A percentile compares a stretch with the other conserved stretches of the same genome.
Evolutionary conservation across 2,888 invertebrate genomes (phyloP).

Genomic region (Barypeithes pellucidus): DNA sequence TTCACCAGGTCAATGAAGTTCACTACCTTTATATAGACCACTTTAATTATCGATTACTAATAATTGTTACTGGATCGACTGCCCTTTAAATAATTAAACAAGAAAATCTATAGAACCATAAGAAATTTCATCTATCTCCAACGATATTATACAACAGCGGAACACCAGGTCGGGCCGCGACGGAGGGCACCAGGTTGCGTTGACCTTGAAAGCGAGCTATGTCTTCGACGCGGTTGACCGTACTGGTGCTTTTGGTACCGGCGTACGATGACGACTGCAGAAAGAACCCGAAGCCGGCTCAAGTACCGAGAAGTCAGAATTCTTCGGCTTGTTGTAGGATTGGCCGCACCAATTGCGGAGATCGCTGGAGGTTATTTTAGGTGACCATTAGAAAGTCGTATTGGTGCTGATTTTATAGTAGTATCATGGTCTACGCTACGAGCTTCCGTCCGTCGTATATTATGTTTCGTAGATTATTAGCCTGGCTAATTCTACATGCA

Average conservation of each 20-base stretch:
- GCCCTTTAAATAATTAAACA: background rate
- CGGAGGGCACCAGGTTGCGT: conserved; percentile 54
- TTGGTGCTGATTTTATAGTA: conserved; percentile 22
- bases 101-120: conserved; percentile 26
- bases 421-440: background rate
- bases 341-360: conserved; percentile 34
- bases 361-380: background rate
- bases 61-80: background rate
- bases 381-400: background rate
- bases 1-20: conserved; percentile 11
- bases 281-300: conserved; percentile 48
- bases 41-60: background rate
- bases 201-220: conserved; percentile 52
- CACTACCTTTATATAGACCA: background rate
- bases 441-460: too few species aligned
- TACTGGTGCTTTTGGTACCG: conserved; percentile 44
- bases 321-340: conserved; percentile 42
- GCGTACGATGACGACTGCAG: conserved; percentile 51
- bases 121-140: conserved; percentile 17
- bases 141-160: conserved; percentile 36
- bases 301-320: conserved; percentile 45
- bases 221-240: conserved; percentile 37
- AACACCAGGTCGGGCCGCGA: conserved; percentile 31
- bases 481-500: too few species aligned
- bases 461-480: too few species aligned